Evolutionary conservation across 1,140 invertebrate genomes (phyloP).

Genomic region (Drosophila bifasciata): DNA sequence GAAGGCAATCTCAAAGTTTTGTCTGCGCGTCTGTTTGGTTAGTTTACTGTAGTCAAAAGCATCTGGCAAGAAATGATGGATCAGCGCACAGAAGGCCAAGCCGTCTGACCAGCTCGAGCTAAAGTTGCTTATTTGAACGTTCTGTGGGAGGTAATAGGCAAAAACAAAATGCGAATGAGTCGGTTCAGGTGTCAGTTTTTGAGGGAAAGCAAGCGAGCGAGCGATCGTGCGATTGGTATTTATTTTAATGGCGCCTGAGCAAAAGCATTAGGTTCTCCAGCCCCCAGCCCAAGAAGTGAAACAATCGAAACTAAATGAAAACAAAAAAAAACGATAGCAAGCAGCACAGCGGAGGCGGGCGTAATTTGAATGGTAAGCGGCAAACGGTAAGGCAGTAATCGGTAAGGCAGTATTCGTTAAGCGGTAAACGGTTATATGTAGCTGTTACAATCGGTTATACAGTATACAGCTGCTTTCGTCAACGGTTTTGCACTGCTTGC

Average conservation of each 20-base stretch:
- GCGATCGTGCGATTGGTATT: background rate
- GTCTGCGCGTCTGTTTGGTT: constrained; percentile 92
- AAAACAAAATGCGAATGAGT: constrained; percentile 6
- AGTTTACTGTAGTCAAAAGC: constrained; percentile 96
- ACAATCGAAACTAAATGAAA: constrained; percentile 26
- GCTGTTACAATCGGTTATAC: too few species aligned
- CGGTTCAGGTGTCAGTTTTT: background rate
- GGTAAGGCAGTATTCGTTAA: too few species aligned
- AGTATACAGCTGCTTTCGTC: constrained; percentile 4
- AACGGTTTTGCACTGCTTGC: constrained; percentile 12
- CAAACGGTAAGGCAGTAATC: constrained; percentile 21
- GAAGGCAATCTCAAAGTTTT: constrained; percentile 99
- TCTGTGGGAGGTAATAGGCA: constrained; percentile 83
- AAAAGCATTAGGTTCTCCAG: constrained; percentile 51
- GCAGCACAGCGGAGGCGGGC: constrained; percentile 38
- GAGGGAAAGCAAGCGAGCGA: background rate
- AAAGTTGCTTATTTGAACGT: constrained; percentile 98
- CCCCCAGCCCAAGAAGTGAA: constrained; percentile 24
- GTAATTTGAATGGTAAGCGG: constrained; percentile 10
- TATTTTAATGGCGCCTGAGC: constrained; percentile 36
- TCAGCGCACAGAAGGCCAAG: constrained; percentile 97
- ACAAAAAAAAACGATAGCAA: constrained; percentile 46
- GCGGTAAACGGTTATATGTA: constrained; percentile 29
- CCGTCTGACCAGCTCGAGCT: constrained; percentile 98
- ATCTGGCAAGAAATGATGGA: constrained; percentile 98